Evolutionary conservation across 1,140 invertebrate genomes (phyloP).

Genomic region (Drosophila tropicalis): DNA sequence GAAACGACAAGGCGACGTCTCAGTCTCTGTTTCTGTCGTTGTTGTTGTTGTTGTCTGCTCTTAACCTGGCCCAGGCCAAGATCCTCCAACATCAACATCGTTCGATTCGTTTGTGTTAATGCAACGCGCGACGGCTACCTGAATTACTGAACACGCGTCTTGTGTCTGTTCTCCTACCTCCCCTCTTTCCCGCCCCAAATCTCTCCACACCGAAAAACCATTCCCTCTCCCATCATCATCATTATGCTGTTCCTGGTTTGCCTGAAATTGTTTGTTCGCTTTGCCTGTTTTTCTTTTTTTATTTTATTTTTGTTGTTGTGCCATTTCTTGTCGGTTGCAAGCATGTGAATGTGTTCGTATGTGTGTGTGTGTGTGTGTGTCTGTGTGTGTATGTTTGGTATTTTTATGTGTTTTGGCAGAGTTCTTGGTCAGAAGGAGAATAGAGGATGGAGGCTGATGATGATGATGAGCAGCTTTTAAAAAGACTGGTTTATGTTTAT

Average conservation of each 20-base stretch:
- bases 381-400: conserved; percentile 46
- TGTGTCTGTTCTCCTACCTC: conserved; percentile 65
- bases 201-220: conserved; percentile 5
- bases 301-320: conserved; percentile 67
- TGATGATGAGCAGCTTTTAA: conserved; percentile 78
- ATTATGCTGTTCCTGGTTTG: conserved; percentile 43
- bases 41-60: conserved; percentile 31
- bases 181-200: not conserved
- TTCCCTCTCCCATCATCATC: conserved; percentile 16
- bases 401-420: conserved; percentile 78
- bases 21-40: conserved; percentile 3
- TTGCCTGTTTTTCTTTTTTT: conserved; percentile 46
- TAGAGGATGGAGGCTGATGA: conserved; percentile 41
- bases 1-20: conserved; percentile 33
- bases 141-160: conserved; percentile 84
- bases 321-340: conserved; percentile 52
- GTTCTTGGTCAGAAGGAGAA: conserved; percentile 49
- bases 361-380: conserved; percentile 51
- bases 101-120: conserved; percentile 81
- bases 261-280: conserved; percentile 80
- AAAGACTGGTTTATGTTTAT: conserved; percentile 80
- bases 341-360: conserved; percentile 19
- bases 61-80: conserved; percentile 26
- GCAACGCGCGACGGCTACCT: conserved; percentile 83
- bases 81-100: conserved; percentile 43